These are phyloP conservation scores for Promerops cafer DNA, from an alignment of 2,113 vertebrate genomes.

Conservation along the genomic window DNA sequence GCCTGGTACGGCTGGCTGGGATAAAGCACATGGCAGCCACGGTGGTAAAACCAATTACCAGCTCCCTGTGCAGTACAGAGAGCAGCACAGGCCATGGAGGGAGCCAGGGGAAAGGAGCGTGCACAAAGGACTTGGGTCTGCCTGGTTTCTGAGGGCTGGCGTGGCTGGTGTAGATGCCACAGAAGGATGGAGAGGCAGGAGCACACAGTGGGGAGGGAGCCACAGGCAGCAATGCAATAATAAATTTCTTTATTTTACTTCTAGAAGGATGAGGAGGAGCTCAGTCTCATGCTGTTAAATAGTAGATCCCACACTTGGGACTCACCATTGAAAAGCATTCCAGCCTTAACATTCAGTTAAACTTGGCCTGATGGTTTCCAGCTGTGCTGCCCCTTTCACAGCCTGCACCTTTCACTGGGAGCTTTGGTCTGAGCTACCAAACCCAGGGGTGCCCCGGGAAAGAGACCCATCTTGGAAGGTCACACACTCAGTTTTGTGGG, in stretches of 20 bases:
- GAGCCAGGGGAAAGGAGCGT: rapidly evolving
- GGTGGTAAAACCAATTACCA: rapidly evolving
- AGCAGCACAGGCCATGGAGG: neutral
- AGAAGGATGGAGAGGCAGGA: neutral
- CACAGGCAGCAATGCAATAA: neutral
- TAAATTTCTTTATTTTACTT: neutral
- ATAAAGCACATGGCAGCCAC: rapidly evolving
- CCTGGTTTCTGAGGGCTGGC: neutral
- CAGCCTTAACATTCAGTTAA: neutral
- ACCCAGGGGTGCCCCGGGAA: neutral
- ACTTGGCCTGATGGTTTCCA: neutral
- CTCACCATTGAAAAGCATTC: neutral
- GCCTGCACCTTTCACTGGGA: neutral
- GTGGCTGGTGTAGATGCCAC: rapidly evolving
- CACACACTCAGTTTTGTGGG: neutral
- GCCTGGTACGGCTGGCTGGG: neutral
- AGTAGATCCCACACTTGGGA: neutral
- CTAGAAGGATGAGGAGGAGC: neutral
- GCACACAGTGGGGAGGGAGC: neutral
- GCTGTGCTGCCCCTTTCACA: neutral
- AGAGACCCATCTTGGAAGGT: neutral
- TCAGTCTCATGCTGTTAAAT: neutral
- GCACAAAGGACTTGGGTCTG: neutral
- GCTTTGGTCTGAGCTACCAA: neutral
- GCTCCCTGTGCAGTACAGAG: rapidly evolving